phyloP scores from a whole-genome alignment of 2,888 invertebrate genomes.

The Myopa tessellatipennis region DNA sequence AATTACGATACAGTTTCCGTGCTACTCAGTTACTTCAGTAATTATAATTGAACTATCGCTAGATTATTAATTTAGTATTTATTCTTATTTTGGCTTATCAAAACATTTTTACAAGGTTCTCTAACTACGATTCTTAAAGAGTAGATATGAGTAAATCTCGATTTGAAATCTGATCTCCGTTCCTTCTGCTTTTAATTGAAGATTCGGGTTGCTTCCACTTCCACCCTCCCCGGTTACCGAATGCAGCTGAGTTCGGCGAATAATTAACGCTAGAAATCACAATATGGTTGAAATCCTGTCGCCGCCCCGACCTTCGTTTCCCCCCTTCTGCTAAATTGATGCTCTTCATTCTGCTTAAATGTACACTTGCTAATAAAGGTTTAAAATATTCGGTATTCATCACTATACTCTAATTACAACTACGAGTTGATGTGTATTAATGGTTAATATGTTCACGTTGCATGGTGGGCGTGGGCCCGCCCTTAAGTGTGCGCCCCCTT shows the following conservation, averaged over 20 bases:
- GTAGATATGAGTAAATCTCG: constrained; percentile 9
- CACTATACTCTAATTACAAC: constrained; percentile 23
- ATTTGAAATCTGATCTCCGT: neutral
- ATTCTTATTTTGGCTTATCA: constrained; percentile 33
- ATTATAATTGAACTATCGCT: constrained; percentile 23
- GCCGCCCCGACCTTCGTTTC: constrained; percentile 22
- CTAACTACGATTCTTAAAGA: constrained; percentile 30
- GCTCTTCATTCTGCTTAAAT: constrained; percentile 13
- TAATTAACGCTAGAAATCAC: constrained; percentile 69
- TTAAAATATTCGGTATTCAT: constrained; percentile 27
- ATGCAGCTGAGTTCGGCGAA: constrained; percentile 51
- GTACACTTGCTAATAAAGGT: constrained; percentile 19
- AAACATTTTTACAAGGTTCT: constrained; percentile 39
- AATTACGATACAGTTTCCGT: neutral
- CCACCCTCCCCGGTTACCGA: neutral
- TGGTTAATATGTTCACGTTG: constrained; percentile 30
- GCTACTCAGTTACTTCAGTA: neutral
- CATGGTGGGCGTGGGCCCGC: neutral
- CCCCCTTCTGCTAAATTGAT: constrained; percentile 7
- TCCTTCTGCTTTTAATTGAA: constrained; percentile 16
- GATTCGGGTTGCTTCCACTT: neutral
- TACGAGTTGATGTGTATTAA: constrained; percentile 30
- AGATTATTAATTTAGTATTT: constrained; percentile 15
- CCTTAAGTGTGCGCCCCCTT: constrained; percentile 71
- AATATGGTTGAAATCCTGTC: constrained; percentile 59